Base-by-base conservation (phyloP, 2,797 vertebrate genomes). In the Parotocinclus haroldoi region DNA sequence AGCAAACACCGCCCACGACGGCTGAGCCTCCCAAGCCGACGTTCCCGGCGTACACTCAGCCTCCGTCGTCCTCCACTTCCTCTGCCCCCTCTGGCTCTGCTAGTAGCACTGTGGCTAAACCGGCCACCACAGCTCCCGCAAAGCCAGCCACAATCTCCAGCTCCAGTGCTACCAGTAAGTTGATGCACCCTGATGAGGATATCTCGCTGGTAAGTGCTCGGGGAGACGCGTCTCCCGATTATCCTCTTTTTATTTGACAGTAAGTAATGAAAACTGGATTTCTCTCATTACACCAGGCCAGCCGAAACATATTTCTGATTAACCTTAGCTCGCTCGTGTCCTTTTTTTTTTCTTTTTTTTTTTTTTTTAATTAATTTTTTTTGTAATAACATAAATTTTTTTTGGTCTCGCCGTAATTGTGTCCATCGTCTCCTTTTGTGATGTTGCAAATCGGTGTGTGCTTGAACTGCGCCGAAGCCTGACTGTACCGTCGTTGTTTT, bases 171-270 rank as follows among this genome's bases (percentile, higher is more conserved):
- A 99, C 96, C 91, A 99, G 97, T 99, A 99, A 99, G 97, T 98
- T 98, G 96, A 99, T 99, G 94, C 96, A 99, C 83, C 97, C 96
- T 92, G 97, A 99, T 98, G 97, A 99, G 94, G 96, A 98, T 94
- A 95, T 98, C 91, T 99, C 97, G 72, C 91, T 99, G 96, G 97
- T 99, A 93, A 99, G 97, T 99, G 83, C 79, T 85, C 83, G 74
- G 84, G 73, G 63, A 57, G 42, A 66, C 16, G 58, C 37, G 36
- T 85, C 79, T 87, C 85, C 75, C 71, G 57, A 57, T 82, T 88
- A 84, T 88, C 76, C 79, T 72, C 84, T 89, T 92, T 82, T 88
- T 56, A 66, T 66, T 92, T 83, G 87, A 91, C 85, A 85, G 86
- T 93, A 86, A 92, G 90, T 91, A 91, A 90, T 63, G 17, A 66